Percentiles rank a stretch among this genome's conserved stretches.
phyloP scores from a whole-genome alignment of 2,113 vertebrate genomes.

The Ciconia stormi region DNA sequence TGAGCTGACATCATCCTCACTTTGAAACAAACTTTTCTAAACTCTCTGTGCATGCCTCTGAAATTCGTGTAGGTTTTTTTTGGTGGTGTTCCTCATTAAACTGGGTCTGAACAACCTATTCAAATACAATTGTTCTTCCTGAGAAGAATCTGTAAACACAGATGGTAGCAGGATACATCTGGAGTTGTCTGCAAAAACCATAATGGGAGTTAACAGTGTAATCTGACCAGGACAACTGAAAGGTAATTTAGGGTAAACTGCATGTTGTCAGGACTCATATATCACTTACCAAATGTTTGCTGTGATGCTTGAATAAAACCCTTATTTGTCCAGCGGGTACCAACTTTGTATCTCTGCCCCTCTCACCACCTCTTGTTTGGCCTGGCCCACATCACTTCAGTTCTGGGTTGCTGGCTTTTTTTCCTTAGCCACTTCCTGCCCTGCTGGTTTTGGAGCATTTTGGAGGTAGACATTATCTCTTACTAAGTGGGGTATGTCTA shows the following conservation, averaged over 20 bases:
- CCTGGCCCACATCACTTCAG: background rate
- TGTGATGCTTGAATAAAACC: background rate
- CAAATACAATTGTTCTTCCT: background rate
- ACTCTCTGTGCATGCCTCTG: background rate
- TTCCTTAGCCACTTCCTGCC: background rate
- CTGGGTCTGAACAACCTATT: background rate
- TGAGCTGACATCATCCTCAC: background rate
- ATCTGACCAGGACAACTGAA: background rate
- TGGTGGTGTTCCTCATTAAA: background rate
- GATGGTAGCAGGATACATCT: background rate
- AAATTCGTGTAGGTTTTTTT: background rate
- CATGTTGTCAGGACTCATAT: background rate
- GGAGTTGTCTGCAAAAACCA: background rate
- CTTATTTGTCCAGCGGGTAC: background rate
- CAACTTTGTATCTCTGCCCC: background rate
- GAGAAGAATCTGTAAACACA: background rate
- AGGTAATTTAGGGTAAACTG: background rate
- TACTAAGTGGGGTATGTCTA: background rate
- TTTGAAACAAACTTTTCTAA: background rate
- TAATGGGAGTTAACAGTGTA: background rate
- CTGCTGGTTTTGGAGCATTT: background rate
- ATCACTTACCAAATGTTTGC: background rate
- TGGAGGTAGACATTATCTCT: background rate
- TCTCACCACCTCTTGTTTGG: background rate
- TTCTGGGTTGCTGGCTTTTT: background rate